Conservation (phyloP, 1,140 invertebrate genomes). For the Zaprionus nigranus region DNA sequence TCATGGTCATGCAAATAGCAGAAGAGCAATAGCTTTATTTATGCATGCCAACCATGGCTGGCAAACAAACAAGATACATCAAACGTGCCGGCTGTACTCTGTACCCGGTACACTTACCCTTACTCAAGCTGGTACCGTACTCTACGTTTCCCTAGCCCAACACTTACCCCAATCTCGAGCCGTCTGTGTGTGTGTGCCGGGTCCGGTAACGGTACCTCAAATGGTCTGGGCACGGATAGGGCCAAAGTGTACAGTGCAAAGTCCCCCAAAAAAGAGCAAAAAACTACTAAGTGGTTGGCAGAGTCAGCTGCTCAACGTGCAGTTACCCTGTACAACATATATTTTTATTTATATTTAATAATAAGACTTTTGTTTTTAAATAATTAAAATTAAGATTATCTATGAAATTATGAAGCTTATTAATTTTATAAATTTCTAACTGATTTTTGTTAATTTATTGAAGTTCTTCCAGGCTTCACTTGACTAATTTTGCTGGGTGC, state of each 20-base stretch:
- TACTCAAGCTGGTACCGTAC: background rate
- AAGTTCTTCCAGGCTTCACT: background rate
- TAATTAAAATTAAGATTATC: background rate
- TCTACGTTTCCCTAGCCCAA: background rate
- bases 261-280: constrained; percentile 36
- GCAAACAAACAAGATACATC: constrained; percentile 57
- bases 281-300: background rate
- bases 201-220: constrained; percentile 36
- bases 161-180: background rate
- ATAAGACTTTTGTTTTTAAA: too few relatives aligned
- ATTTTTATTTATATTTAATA: too few relatives aligned
- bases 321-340: too few relatives aligned
- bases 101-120: background rate
- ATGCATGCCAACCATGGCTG: constrained; percentile 45
- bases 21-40: constrained; percentile 58
- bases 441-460: too few relatives aligned
- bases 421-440: background rate
- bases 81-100: constrained; percentile 48
- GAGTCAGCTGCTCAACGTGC: background rate
- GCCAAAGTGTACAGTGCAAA: constrained; percentile 26
- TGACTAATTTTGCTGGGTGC: background rate
- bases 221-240: constrained; percentile 6
- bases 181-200: constrained; percentile 11
- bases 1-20: constrained; percentile 56
- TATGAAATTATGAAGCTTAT: background rate